A percentile compares a stretch with the other conserved stretches of the same genome.
Conservation (phyloP, 2,888 invertebrate species). For the Cabera pusaria region DNA sequence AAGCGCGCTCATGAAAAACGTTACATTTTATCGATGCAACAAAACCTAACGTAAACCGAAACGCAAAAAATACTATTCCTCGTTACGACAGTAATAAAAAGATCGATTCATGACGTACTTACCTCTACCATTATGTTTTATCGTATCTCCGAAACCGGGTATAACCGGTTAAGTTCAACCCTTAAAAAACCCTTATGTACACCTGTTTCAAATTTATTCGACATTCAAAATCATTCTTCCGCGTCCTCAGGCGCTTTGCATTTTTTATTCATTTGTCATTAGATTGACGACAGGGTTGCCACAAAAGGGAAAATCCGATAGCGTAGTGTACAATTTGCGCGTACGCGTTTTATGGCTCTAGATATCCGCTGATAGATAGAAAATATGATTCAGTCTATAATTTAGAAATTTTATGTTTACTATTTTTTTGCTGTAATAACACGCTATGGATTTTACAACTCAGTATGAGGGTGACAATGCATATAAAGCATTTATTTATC, state of each 20-base stretch:
- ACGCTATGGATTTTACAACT: too few relatives aligned
- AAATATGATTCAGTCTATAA: too few relatives aligned
- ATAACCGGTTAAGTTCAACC: slow-evolving; percentile 54
- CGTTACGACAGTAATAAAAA: slow-evolving; percentile 35
- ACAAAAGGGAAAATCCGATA: too few relatives aligned
- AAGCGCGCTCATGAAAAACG: slow-evolving; percentile 8
- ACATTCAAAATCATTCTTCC: slow-evolving; percentile 71
- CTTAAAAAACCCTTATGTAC: slow-evolving; percentile 40
- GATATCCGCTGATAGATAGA: too few relatives aligned
- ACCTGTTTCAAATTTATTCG: slow-evolving; percentile 69
- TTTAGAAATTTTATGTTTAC: too few relatives aligned
- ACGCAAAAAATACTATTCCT: slow-evolving; percentile 33
- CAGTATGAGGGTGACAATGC: too few relatives aligned
- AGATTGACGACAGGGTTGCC: slow-evolving; percentile 35
- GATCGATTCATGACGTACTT: slow-evolving; percentile 37
- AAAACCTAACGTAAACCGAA: slow-evolving; percentile 31
- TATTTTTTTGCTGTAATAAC: too few relatives aligned
- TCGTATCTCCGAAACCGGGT: slow-evolving; percentile 25
- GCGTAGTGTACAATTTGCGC: too few relatives aligned
- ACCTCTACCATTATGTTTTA: slow-evolving; percentile 33
- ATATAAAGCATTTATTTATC: too few relatives aligned
- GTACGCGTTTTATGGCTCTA: too few relatives aligned
- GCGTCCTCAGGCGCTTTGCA: slow-evolving; percentile 58
- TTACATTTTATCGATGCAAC: slow-evolving; percentile 31
- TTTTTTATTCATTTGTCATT: slow-evolving; percentile 67